These are phyloP conservation scores for Pinna nobilis DNA, from an alignment of 1,140 invertebrate genomes.

Conservation along the genomic window DNA sequence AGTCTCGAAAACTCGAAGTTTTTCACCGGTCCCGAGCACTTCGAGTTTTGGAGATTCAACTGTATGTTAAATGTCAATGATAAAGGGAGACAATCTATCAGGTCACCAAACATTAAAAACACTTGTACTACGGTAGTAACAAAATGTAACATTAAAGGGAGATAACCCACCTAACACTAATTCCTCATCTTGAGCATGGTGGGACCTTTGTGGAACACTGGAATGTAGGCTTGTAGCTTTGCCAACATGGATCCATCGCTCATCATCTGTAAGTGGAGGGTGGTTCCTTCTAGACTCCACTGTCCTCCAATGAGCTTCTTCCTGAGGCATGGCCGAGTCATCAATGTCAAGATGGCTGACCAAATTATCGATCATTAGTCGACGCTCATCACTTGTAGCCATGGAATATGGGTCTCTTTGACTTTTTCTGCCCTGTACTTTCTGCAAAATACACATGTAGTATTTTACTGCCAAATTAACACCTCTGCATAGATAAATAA, in stretches of 20 bases:
- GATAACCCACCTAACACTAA: slow-evolving; percentile 44
- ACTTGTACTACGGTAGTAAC: no score
- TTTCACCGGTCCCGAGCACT: no score
- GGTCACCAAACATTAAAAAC: no score
- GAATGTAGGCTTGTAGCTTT: slow-evolving; percentile 53
- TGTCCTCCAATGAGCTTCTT: slow-evolving; percentile 53
- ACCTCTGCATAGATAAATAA: no score
- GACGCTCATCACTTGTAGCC: slow-evolving; percentile 8
- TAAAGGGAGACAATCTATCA: no score
- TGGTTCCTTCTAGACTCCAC: slow-evolving; percentile 39
- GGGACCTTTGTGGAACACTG: slow-evolving; percentile 42
- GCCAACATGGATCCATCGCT: slow-evolving; percentile 56
- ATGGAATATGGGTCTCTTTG: neutral
- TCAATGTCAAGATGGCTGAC: slow-evolving; percentile 45
- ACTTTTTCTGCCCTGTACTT: slow-evolving; percentile 13
- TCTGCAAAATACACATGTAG: slow-evolving; percentile 6
- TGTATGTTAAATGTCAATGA: no score
- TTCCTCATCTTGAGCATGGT: slow-evolving; percentile 51
- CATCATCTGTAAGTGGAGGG: slow-evolving; percentile 30
- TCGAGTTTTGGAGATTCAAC: no score
- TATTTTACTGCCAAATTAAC: no score
- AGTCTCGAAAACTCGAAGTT: no score
- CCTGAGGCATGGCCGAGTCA: slow-evolving; percentile 37
- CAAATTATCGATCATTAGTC: slow-evolving; percentile 31
- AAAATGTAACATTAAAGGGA: no score